Evolutionary conservation across 2,797 vertebrate genomes (phyloP).

Genomic region (Xenentodon cancila): DNA sequence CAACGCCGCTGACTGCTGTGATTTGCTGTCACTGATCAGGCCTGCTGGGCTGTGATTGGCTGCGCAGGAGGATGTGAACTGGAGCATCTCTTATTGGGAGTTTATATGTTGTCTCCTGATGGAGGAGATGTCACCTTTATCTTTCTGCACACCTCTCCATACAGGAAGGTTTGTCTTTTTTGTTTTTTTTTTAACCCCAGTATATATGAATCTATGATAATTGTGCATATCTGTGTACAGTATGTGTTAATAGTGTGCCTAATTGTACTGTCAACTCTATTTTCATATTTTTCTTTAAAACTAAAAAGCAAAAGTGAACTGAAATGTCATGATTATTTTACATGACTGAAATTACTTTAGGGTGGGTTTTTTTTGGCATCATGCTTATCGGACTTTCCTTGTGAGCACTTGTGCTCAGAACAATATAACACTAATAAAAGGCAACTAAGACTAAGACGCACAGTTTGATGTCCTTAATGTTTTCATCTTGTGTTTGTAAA

Average conservation of each 20-base stretch:
- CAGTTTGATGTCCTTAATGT: neutral
- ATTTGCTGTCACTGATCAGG: conserved; percentile 63
- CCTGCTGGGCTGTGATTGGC: conserved; percentile 58
- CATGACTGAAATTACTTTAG: conserved; percentile 81
- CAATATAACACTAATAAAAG: conserved; percentile 96
- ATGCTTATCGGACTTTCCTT: conserved; percentile 88
- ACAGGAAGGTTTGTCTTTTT: conserved; percentile 66
- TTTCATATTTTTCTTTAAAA: conserved; percentile 90
- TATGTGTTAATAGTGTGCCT: conserved; percentile 97
- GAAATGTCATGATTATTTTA: conserved; percentile 89
- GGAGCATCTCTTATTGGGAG: conserved; percentile 38
- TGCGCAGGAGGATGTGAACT: conserved; percentile 47
- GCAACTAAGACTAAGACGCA: conserved; percentile 85
- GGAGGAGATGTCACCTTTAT: conserved; percentile 59
- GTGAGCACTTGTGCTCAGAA: conserved; percentile 88
- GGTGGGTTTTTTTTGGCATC: conserved; percentile 82
- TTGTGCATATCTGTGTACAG: conserved; percentile 90
- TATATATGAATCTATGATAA: conserved; percentile 81
- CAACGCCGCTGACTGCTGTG: conserved; percentile 51
- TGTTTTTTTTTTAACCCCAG: conserved; percentile 65
- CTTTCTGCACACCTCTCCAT: conserved; percentile 65
- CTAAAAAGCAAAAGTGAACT: conserved; percentile 80
- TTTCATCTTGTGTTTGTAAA: neutral
- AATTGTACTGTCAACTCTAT: conserved; percentile 92
- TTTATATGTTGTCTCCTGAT: conserved; percentile 39